These are phyloP conservation scores for Tragelaphus strepsiceros DNA, from an alignment of 2,113 vertebrate species.

Conservation along the genomic window DNA sequence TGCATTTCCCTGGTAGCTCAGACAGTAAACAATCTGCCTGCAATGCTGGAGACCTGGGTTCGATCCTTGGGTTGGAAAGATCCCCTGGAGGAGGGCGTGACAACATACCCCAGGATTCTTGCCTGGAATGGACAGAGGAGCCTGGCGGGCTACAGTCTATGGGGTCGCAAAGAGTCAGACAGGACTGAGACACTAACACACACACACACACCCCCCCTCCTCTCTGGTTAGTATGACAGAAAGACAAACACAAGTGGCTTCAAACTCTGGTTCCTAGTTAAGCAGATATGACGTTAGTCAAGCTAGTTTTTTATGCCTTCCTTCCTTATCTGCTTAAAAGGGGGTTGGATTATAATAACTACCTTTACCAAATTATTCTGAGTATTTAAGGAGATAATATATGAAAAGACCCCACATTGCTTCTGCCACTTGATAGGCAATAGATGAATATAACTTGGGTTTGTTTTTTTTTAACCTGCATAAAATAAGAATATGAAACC, in stretches of 20 bases:
- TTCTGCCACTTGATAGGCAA: not conserved
- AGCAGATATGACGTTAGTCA: not conserved
- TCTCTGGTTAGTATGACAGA: not conserved
- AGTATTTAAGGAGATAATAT: not conserved
- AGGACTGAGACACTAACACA: not conserved
- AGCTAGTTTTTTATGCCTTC: not conserved
- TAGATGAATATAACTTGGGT: not conserved
- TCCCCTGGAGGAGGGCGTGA: not conserved
- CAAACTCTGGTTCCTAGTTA: not conserved
- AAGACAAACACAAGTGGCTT: not conserved
- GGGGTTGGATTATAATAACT: not conserved
- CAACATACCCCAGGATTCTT: not conserved
- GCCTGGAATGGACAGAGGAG: not conserved
- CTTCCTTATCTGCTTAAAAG: not conserved
- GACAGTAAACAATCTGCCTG: not conserved
- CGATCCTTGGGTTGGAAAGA: not conserved
- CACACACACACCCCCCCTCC: not conserved
- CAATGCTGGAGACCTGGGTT: not conserved
- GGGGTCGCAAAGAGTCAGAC: not conserved
- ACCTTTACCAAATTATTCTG: not conserved
- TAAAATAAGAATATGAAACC: not conserved
- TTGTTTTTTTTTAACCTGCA: not conserved
- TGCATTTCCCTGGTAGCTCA: not conserved
- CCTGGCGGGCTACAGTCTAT: not conserved
- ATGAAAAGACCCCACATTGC: not conserved